phyloP scores from a whole-genome alignment of 2,888 invertebrate genomes.

The Eupithecia inturbata region DNA sequence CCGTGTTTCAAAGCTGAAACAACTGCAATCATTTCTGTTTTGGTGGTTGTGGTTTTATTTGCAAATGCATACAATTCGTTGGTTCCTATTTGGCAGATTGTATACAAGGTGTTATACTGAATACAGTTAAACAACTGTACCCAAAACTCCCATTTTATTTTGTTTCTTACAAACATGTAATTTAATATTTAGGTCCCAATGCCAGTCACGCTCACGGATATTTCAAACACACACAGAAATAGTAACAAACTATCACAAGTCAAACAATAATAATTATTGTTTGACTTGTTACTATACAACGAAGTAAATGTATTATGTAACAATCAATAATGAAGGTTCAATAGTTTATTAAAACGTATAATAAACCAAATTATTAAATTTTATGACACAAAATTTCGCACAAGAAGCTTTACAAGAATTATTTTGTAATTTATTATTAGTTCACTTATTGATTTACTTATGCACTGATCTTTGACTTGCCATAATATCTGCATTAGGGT shows the following conservation, averaged over 20 bases:
- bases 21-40: constrained; percentile 47
- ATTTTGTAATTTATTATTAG: constrained; percentile 3
- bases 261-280: too few relatives aligned
- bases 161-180: not conserved
- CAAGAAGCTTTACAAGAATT: constrained; percentile 13
- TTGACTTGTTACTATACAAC: too few relatives aligned
- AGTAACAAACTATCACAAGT: too few relatives aligned
- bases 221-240: not conserved
- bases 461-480: constrained; percentile 24
- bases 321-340: not conserved
- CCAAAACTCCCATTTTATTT: not conserved
- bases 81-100: not conserved
- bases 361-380: not conserved
- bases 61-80: constrained; percentile 1
- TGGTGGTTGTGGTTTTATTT: constrained; percentile 20
- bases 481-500: constrained; percentile 39
- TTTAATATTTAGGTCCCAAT: not conserved
- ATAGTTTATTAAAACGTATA: not conserved
- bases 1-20: constrained; percentile 58
- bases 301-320: not conserved
- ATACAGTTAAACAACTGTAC: not conserved
- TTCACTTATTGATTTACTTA: constrained; percentile 25
- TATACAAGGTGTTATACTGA: not conserved
- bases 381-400: not conserved
- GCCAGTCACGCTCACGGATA: not conserved